These are phyloP conservation scores for Amniataba percoides DNA, from an alignment of 2,797 vertebrate genomes.

Conservation along the genomic window DNA sequence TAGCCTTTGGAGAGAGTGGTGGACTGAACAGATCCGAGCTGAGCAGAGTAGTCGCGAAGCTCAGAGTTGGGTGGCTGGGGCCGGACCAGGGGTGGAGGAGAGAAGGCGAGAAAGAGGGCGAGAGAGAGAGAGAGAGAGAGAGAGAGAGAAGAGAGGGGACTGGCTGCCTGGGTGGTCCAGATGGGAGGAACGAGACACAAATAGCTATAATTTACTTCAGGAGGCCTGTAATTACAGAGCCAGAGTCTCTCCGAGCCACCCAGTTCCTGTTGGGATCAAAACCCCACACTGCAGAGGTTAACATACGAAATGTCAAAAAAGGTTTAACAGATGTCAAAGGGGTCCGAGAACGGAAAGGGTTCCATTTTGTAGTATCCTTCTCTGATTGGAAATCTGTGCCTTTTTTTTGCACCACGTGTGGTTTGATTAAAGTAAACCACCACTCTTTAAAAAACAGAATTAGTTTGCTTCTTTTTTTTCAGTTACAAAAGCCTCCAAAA, in stretches of 20 bases:
- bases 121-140: no score
- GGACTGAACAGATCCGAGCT: conserved; percentile 44
- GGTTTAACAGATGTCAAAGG: conserved; percentile 83
- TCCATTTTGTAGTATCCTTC: conserved; percentile 68
- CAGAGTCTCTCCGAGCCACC: conserved; percentile 87
- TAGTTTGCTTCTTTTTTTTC: conserved; percentile 19
- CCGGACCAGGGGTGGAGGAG: conserved; percentile 77
- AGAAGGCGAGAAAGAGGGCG: conserved; percentile 77
- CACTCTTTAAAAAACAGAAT: neutral
- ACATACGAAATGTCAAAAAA: conserved; percentile 83
- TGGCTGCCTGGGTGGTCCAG: conserved; percentile 91
- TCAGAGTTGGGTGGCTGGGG: conserved; percentile 77
- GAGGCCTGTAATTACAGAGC: conserved; percentile 91
- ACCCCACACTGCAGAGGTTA: conserved; percentile 82
- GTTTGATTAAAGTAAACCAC: conserved; percentile 26
- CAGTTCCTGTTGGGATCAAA: conserved; percentile 89
- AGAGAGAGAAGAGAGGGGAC: conserved; percentile 72
- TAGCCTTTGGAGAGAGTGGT: conserved; percentile 42
- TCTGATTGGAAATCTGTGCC: conserved; percentile 68
- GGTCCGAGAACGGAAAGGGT: conserved; percentile 66
- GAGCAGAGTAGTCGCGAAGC: conserved; percentile 51
- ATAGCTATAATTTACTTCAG: conserved; percentile 93
- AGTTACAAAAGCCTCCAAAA: conserved; percentile 4
- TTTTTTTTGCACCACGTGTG: conserved; percentile 10
- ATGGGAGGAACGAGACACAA: conserved; percentile 92